Evolutionary conservation across 2,113 vertebrate genomes (phyloP).

Genomic region (Sakesphorus luctuosus): DNA sequence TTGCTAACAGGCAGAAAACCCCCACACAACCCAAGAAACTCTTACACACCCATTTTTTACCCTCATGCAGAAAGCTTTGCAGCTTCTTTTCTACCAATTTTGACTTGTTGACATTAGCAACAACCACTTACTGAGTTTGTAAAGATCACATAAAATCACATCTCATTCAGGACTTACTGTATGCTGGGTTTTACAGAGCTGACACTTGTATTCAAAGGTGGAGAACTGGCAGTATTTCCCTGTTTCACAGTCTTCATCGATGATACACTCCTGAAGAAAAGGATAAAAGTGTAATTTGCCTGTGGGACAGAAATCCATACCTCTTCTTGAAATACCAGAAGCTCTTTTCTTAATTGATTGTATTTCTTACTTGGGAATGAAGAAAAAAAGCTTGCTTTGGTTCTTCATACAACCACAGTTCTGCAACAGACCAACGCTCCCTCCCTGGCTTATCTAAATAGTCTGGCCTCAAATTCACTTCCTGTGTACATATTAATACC

Average conservation of each 20-base stretch:
- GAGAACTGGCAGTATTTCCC: conserved; percentile 84
- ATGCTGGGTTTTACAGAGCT: conserved; percentile 81
- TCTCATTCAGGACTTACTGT: conserved; percentile 72
- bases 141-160: neutral
- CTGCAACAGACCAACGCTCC: neutral
- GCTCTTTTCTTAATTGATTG: neutral
- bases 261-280: conserved; percentile 84
- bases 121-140: neutral
- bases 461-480: neutral
- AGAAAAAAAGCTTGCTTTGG: neutral
- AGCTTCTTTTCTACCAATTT: neutral
- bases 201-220: conserved; percentile 80
- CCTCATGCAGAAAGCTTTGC: neutral
- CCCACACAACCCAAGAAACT: neutral
- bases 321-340: neutral
- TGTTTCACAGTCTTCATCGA: conserved; percentile 85
- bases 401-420: neutral
- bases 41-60: neutral
- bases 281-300: neutral
- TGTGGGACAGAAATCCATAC: neutral
- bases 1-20: neutral
- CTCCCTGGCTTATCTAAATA: neutral
- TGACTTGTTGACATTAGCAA: neutral
- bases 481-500: neutral
- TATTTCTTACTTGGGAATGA: neutral